Percentiles rank a stretch among this genome's conserved stretches.
phyloP scores from a whole-genome alignment of 53 echinoderm and acorn worm genomes.

The Holothuria leucospilota region DNA sequence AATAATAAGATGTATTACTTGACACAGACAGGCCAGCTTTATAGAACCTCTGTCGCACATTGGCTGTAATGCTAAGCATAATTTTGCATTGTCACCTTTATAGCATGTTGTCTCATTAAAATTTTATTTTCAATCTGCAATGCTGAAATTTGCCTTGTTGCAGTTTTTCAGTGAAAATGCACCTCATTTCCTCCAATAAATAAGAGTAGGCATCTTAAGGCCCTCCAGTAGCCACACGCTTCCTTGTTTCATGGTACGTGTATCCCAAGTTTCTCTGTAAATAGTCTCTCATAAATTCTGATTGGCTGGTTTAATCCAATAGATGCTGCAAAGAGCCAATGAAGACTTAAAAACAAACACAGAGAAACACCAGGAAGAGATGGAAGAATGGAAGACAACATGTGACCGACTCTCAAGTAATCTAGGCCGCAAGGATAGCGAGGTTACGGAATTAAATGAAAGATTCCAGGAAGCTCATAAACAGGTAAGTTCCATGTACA shows the following conservation, averaged over 20 bases:
- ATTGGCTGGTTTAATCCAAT: neutral
- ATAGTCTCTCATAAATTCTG: neutral
- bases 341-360: slow-evolving; percentile 81
- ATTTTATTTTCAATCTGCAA: too few relatives aligned
- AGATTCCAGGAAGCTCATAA: slow-evolving; percentile 81
- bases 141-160: neutral
- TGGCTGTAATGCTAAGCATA: too few relatives aligned
- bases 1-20: too few relatives aligned
- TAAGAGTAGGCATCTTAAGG: too few relatives aligned
- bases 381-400: slow-evolving; percentile 88
- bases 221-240: too few relatives aligned
- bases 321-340: slow-evolving; percentile 97
- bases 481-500: slow-evolving; percentile 67
- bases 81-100: too few relatives aligned
- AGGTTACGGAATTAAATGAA: slow-evolving; percentile 73
- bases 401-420: slow-evolving; percentile 80
- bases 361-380: slow-evolving; percentile 83
- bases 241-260: too few relatives aligned
- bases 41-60: too few relatives aligned
- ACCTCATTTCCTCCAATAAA: too few relatives aligned
- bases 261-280: neutral
- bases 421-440: slow-evolving; percentile 79
- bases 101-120: too few relatives aligned
- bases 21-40: too few relatives aligned
- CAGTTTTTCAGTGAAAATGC: too few relatives aligned